Base-by-base conservation (phyloP, 1,140 invertebrate genomes). In the Drosophila sucinea region DNA sequence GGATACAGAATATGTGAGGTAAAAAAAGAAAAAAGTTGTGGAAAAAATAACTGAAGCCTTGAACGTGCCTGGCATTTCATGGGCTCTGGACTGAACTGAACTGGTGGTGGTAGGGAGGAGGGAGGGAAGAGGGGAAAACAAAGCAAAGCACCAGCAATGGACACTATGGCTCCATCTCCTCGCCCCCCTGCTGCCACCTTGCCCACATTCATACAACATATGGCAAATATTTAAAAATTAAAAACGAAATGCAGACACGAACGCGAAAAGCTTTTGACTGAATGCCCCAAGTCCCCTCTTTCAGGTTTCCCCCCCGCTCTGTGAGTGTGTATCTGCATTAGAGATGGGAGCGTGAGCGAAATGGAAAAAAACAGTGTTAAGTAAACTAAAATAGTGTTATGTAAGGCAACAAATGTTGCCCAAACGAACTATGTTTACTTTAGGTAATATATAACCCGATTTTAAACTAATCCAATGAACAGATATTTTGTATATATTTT, bases 11-110 rank as follows among this genome's bases (percentile, higher is more conserved):
- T 63, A 60, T 51, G 60, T 55, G 58, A 35, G 33, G 51, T 29
- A 27, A 47, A 63, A 63, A 63, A 32, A 44, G 41, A 8, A 10
- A 60, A 67, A 40, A 44, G 11, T 38, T 30, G 55, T 30, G 30
- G 40, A 67, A 77, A 67, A 72, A 76, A 65, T 32, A 32, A 38
- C 54, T 35, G 54, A 73, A 77, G 77, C 77, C 77, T 79, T 79
- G 77, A 77, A 79, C 77, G 77, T 79, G 77, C 74, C 62, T 77
- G 66, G 77, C 70, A 79, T 79, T 68, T 67, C 72, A 75, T 71
- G 67, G 60, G 60, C 64, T 51, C 64, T 27, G 44, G 25, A 51
- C 44, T 47, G 73, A 38, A 66, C 30, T 72, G 73, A 72, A 68
- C 67, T 29, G 67, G 3, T 35, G 33, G 1, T 8, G 3, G 35